Evolutionary conservation across 1,140 invertebrate species (phyloP).

Genomic region (Planococcus citri): DNA sequence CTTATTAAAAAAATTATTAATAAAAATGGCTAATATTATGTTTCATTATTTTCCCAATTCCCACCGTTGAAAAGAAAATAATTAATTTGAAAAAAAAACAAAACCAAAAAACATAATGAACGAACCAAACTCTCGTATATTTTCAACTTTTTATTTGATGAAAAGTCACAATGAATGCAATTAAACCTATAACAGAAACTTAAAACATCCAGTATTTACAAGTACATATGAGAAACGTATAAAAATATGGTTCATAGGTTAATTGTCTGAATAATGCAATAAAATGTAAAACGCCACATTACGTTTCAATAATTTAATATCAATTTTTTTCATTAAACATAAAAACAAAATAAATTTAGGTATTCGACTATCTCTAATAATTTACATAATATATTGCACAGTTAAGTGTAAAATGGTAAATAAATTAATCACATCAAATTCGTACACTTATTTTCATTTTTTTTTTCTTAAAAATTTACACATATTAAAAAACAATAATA

Average conservation of each 20-base stretch:
- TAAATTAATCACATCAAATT: conserved; percentile 16
- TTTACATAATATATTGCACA: conserved; percentile 17
- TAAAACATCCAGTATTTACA: neutral
- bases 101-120: no score
- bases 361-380: neutral
- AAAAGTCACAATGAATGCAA: conserved; percentile 5
- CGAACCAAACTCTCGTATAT: no score
- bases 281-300: neutral
- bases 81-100: no score
- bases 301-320: conserved; percentile 1
- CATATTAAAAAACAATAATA: neutral
- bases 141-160: neutral
- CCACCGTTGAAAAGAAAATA: no score
- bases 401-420: conserved; percentile 17
- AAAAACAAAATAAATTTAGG: conserved; percentile 12
- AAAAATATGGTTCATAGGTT: neutral
- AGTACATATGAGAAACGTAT: neutral
- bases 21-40: no score
- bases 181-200: neutral
- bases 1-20: no score
- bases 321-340: conserved; percentile 6
- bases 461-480: neutral
- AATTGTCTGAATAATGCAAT: neutral
- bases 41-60: no score
- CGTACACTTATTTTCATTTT: neutral